Evolutionary conservation across 2,113 vertebrate genomes (phyloP).

Genomic region (Chaetodon trifascialis): DNA sequence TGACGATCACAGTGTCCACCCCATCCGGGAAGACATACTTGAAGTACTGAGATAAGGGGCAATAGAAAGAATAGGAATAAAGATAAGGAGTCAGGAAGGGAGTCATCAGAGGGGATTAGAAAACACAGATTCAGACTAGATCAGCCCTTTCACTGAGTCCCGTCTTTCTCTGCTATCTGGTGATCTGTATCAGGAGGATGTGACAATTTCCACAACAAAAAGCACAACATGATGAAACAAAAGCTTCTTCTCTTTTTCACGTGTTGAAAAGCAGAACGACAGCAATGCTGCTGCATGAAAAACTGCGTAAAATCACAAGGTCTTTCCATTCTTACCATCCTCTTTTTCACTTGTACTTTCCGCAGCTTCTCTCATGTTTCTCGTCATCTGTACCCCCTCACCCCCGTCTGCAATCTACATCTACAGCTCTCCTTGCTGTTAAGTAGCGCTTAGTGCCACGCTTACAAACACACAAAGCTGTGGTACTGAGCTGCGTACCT

Average conservation of each 20-base stretch:
- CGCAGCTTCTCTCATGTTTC: neutral
- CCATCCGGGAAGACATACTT: conserved; percentile 93
- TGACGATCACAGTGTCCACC: conserved; percentile 94
- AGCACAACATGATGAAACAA: neutral
- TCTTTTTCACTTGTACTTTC: neutral
- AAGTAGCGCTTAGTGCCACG: neutral
- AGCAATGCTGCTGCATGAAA: neutral
- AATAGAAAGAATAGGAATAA: neutral
- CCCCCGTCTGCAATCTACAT: neutral
- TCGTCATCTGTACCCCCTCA: neutral
- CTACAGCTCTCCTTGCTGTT: too few species aligned
- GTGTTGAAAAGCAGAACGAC: conserved; percentile 24
- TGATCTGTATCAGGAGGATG: neutral
- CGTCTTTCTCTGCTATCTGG: neutral
- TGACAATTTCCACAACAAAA: neutral
- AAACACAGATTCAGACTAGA: neutral
- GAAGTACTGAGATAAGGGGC: conserved; percentile 88
- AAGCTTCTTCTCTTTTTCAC: neutral
- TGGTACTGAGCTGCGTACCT: conserved; percentile 83
- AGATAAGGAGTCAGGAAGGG: neutral
- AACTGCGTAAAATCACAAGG: neutral
- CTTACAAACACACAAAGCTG: neutral
- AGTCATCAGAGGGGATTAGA: neutral
- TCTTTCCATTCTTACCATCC: neutral
- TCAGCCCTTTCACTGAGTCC: neutral